Evolutionary conservation across 2,888 invertebrate genomes (phyloP).

Genomic region (Nymphalis polychloros): DNA sequence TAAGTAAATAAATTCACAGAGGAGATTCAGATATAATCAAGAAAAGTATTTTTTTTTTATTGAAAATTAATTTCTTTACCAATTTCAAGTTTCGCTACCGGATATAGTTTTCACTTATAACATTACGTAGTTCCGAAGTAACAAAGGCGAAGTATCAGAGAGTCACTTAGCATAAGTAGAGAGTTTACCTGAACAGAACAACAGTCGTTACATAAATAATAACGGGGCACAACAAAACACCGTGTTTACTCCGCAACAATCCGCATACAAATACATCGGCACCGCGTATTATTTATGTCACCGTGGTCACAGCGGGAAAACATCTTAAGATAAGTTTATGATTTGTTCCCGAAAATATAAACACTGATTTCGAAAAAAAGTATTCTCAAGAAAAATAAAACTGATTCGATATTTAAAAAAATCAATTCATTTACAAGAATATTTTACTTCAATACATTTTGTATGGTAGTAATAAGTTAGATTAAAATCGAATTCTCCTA

Average conservation of each 20-base stretch:
- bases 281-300: conserved; percentile 50
- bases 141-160: conserved; percentile 2
- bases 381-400: neutral
- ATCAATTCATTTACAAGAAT: no score
- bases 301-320: conserved; percentile 18
- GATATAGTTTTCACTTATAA: neutral
- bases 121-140: neutral
- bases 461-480: no score
- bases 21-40: no score
- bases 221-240: conserved; percentile 64
- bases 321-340: conserved; percentile 18
- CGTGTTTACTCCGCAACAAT: conserved; percentile 66
- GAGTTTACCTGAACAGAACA: conserved; percentile 70
- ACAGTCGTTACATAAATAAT: conserved; percentile 80
- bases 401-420: no score
- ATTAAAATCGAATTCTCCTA: no score
- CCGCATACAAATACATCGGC: conserved; percentile 55
- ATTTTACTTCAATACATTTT: no score
- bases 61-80: no score
- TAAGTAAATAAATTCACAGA: no score
- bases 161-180: conserved; percentile 74
- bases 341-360: conserved; percentile 7
- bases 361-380: neutral
- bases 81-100: neutral
- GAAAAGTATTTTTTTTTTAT: no score